Evolutionary conservation across 2,888 invertebrate genomes (phyloP), one percentile per base, ranked within the genome.

Genomic region (Herminia tarsipennalis): DNA sequence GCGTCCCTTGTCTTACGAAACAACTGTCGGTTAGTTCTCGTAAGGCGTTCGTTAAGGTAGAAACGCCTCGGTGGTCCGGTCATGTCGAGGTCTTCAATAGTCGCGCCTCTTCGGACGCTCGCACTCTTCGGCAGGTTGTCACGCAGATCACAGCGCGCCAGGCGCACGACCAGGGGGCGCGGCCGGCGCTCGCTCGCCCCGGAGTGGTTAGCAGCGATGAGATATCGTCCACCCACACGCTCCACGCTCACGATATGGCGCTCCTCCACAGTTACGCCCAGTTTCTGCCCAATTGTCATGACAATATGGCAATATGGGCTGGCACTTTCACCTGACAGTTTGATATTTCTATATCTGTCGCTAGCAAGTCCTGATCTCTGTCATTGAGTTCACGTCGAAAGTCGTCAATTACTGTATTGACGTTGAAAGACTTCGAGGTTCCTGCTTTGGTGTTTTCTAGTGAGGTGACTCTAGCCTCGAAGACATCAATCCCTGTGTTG

Each of bases 11-110:
- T 30, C 1, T 25, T 8, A 16, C 32, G 21, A 32, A 50, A 46
- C 8, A 51, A 24, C 12, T 28, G 35, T 0, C 43, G 14, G 24
- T 47, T 52, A 0, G 30, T n/a, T 8, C 32, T 35, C 1, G 52
- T 52, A 1, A 51, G 9, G 13, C 38, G 38, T 20, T 29, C 38
- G 9, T 38, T 38, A 1, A 21, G 3, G 13, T 39, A 39, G 8
- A 39, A 9, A 5, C 32, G 16, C 0, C 12, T 9, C 0, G 17
- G 1, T 2, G 13, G 5, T 0, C 39, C 32, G 1, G 16, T 10
- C 30, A 39, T 3, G 3, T 32, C 17, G 1, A 32, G 24, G 24
- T 39, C 39, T 2, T n/a, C 12, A 1, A 28, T 24, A 5, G 24
- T 32, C 3, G 16, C 8, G 4, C 29, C 20, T 3, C 20, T 20